Base-by-base conservation (phyloP, 2,888 invertebrate genomes). In the Brachynemurus nebulosus region DNA sequence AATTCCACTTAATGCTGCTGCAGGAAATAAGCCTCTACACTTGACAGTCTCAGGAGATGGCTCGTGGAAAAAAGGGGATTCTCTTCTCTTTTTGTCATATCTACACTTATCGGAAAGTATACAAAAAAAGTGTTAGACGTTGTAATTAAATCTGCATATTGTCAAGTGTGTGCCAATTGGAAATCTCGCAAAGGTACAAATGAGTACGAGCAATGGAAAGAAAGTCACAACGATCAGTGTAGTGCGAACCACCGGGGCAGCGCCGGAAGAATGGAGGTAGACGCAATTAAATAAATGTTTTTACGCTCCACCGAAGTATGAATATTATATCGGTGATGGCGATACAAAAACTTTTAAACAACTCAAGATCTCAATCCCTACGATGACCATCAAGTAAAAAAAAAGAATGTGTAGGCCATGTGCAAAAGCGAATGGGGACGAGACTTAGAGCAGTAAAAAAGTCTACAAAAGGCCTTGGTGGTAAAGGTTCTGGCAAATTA, bases 311-410 rank as follows among this genome's bases (percentile, higher is more conserved):
- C 12, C 5, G 23, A 40, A 40, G 6, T 55, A 52, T 34, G 16
- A 1, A 5, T 51, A 49, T 42, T 54, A 52, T 33, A 52, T 54
- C 17, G 36, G 36, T 5, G 36, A 36, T 18, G 36, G 36, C 3
- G 36, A 36, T 14, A 16, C 14, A 6, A 54, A 54, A 49, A 53
- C 54, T 8, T 52, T n/a, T n/a, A n/a, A n/a, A n/a, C n/a, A n/a
- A n/a, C n/a, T n/a, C n/a, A n/a, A n/a, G 45, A 50, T 25, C 9
- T 38, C 19, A 21, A 49, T 25, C 47, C 50, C 8, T 48, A 48
- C 34, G 45, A 46, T 36, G n/a, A n/a, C n/a, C n/a, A n/a, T n/a
- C n/a, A n/a, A n/a, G n/a, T 3, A 38, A 21, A 11, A 48, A 48
- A 45, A 46, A 42, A 30, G 45, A 48, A 38, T 48, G 48, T 27